These are phyloP conservation scores for Ceyx margarethae DNA, from an alignment of 2,113 vertebrate genomes.

Conservation along the genomic window DNA sequence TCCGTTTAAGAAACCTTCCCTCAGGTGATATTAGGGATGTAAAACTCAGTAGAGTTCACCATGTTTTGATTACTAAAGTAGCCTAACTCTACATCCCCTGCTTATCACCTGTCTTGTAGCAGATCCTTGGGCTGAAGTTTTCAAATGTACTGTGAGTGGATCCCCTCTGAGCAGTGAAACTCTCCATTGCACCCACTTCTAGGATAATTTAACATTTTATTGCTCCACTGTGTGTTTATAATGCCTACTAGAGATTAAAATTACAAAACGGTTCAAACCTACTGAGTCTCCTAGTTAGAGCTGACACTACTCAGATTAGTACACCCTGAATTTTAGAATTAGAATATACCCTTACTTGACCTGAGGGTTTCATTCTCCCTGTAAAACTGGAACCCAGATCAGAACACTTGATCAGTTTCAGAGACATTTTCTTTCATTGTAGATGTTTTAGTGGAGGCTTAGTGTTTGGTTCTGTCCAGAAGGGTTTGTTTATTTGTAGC, in stretches of 20 bases:
- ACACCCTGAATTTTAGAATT: neutral
- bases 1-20: neutral
- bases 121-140: neutral
- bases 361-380: neutral
- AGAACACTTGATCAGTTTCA: neutral
- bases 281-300: neutral
- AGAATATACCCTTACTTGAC: neutral
- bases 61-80: neutral
- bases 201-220: neutral
- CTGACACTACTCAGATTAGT: neutral
- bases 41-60: accelerated
- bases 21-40: neutral
- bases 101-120: neutral
- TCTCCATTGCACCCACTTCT: neutral
- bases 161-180: neutral
- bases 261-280: neutral
- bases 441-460: neutral
- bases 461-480: neutral
- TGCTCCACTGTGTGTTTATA: neutral
- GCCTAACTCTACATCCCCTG: neutral
- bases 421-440: neutral
- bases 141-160: neutral
- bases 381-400: neutral
- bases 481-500: neutral
- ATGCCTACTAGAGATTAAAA: neutral